Base-by-base conservation (phyloP, 1,140 invertebrate species). In the Pseudobourletiella spinata region DNA sequence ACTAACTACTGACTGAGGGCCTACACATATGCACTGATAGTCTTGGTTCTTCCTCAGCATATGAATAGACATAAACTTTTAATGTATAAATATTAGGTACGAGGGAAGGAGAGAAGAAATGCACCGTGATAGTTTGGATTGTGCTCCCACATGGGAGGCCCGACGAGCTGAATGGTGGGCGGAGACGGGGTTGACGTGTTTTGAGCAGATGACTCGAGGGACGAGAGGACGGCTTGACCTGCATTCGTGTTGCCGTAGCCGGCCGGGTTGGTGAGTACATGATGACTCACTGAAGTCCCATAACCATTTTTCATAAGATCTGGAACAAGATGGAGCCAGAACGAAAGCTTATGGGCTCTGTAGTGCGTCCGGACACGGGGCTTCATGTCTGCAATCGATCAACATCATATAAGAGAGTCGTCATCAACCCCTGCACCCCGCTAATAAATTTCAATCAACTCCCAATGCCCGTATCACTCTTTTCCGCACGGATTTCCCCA, bases 311-410 rank as follows among this genome's bases (percentile, higher is more conserved):
- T 84, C 72, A 98, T 93, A n/a, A 98, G 80, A 74, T 95, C 91
- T 2, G 95, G 95, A 42, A 98, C 89, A 20, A 98, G 79, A 71
- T 95, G 91, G 29, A 94, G 75, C 95, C 95, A 98, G 75, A 98
- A 94, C 1, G 92, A 95, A n/a, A 97, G 78, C 55, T 90, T 84
- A 72, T 89, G 91, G 4, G 92, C 91, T 66, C 94, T 82, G 76
- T 97, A 98, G 76, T 96, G 94, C 71, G 93, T 92, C 72, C 94
- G 89, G 28, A 93, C 73, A 73, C 91, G 90, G 0, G 89, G 85
- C 76, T 92, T 91, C 24, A 84, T 84, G 73, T 92, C 90, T 89
- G 75, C 20, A 76, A 77, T 42, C 26, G 29, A 26, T 52, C 50
- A 52, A 3, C 15, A 24, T 52, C 16, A 20, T 11, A 43, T 29